Evolutionary conservation across 2,113 vertebrate species (phyloP).

Genomic region (Lophochroa leadbeateri): DNA sequence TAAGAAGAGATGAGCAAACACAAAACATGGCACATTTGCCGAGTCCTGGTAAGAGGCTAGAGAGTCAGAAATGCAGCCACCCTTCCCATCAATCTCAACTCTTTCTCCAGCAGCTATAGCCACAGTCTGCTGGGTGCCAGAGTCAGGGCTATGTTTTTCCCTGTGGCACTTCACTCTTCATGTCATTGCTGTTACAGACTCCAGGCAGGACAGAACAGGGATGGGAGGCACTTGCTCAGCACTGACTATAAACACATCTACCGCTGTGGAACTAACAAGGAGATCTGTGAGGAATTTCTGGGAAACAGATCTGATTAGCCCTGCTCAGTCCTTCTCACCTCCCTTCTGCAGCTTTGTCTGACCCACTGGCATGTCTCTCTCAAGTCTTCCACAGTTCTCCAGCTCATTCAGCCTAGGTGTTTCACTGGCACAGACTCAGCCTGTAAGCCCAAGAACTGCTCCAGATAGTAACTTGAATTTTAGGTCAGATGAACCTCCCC

Average conservation of each 20-base stretch:
- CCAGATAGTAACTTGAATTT: not conserved
- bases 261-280: not conserved
- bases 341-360: not conserved
- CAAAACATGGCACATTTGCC: not conserved
- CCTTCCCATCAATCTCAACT: not conserved
- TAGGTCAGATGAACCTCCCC: not conserved
- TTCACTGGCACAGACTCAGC: not conserved
- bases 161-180: not conserved
- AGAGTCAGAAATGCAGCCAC: not conserved
- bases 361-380: not conserved
- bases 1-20: not conserved
- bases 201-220: not conserved
- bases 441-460: not conserved
- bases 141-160: not conserved
- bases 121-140: not conserved
- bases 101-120: not conserved
- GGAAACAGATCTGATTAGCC: not conserved
- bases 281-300: not conserved
- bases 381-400: not conserved
- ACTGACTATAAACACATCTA: not conserved
- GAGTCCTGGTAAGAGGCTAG: not conserved
- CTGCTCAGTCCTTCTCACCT: not conserved
- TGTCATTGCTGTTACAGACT: not conserved
- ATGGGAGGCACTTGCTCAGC: not conserved
- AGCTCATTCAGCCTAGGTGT: not conserved